Evolutionary conservation across 1,140 invertebrate species (phyloP), one percentile per base, ranked within the genome.

Genomic region (Cherax destructor): DNA sequence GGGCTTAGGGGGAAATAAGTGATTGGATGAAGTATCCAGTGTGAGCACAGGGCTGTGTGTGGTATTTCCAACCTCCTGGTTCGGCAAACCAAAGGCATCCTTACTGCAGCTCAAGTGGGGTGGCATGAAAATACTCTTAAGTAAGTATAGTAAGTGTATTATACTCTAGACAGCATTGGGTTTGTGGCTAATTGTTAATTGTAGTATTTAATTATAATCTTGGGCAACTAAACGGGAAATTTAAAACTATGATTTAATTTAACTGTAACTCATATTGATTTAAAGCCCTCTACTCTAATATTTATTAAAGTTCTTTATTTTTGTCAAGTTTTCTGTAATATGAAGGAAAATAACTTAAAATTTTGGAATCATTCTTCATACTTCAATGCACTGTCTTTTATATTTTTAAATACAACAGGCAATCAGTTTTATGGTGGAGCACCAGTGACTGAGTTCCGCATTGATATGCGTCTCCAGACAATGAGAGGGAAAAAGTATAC

Each of bases 11-110:
- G 65, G 97, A 97, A 3, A 94, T 95, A 56, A 97, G 97, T 95
- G 96, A 96, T 65, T 97, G 96, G 94, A 97, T 18, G 96, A 97
- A 72, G 93, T 96, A 4, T 96, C 96, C 92, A 96, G 96, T 59
- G 96, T 98, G 69, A 96, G 96, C 61, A 98, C 97, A 13, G 97
- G 93, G 96, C 97, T 69, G 96, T 97, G 21, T 95, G 95, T 83
- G 96, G 94, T 90, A 96, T 94, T 88, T 97, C 93, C 94, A 95
- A n/a, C 95, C 96, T 79, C 97, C 97, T 18, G 95, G 96, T 95
- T 96, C 65, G 96, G 96, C 83, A 96, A 97, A 94, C 96, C 97
- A 65, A 96, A 96, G 93, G 96, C 97, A 21, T 96, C 96, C 91
- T 95, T 96, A 47, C 95, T 96, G 41, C 95, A 96, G 93, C 94